Conservation (phyloP, 2,113 vertebrate species). For the Aptenodytes patagonicus region DNA sequence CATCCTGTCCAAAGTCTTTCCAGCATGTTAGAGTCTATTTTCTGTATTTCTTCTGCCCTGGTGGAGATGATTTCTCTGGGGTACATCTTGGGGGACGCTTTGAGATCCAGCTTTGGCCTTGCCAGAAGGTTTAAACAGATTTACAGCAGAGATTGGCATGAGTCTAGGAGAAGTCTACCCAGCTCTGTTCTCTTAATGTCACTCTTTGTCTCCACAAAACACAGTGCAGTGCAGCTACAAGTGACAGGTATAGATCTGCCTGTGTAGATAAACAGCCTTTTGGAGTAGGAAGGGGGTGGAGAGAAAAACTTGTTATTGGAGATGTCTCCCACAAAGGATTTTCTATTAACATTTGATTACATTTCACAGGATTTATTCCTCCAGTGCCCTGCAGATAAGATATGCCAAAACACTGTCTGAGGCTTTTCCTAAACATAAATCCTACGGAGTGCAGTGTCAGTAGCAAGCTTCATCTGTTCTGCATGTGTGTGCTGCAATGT, state of each 20-base stretch:
- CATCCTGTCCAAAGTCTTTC: not conserved
- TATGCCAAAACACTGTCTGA: constrained; percentile 14
- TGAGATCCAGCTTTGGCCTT: not conserved
- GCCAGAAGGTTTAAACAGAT: not conserved
- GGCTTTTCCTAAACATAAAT: constrained; percentile 40
- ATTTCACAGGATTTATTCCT: constrained; percentile 56
- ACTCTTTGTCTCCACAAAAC: not conserved
- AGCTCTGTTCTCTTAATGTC: not conserved
- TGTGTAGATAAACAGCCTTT: not conserved
- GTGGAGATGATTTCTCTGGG: not conserved
- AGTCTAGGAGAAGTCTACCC: not conserved
- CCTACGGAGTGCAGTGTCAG: constrained; percentile 6
- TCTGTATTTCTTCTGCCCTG: not conserved
- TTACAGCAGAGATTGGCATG: not conserved
- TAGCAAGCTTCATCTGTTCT: not conserved
- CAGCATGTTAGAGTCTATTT: not conserved
- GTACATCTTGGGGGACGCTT: not conserved
- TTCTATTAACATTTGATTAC: constrained; percentile 50
- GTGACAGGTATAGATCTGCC: not conserved
- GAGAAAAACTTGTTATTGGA: not conserved
- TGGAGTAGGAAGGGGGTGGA: not conserved
- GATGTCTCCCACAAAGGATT: constrained; percentile 16
- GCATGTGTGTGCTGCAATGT: not conserved
- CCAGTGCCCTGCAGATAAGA: not conserved
- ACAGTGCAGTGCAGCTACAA: not conserved